Conservation (phyloP, 2,888 invertebrate genomes). For the Chrysolina haemoptera region DNA sequence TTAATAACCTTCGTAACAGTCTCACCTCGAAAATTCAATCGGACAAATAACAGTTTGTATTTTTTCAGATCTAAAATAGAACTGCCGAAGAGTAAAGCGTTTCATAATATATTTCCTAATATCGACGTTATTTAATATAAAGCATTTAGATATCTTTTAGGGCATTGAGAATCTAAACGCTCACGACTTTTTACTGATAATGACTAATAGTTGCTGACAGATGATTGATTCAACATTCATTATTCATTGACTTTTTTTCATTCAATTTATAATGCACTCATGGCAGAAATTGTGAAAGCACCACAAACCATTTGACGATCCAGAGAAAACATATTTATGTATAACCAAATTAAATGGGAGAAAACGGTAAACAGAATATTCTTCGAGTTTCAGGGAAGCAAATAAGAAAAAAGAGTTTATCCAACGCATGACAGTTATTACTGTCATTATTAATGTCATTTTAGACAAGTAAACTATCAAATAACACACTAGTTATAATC, state of each 20-base stretch:
- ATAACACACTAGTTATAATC: no score
- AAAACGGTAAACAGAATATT: no score
- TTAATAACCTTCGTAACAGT: background rate
- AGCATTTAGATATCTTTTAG: background rate
- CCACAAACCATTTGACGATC: background rate
- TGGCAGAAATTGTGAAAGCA: background rate
- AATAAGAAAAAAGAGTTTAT: no score
- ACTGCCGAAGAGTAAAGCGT: background rate
- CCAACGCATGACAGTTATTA: no score
- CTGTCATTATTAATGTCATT: no score
- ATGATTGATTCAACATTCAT: no score
- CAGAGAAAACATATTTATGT: background rate
- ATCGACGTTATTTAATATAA: background rate
- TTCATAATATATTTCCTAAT: constrained; percentile 11
- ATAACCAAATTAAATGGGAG: no score
- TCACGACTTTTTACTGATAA: background rate
- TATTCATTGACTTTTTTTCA: no score
- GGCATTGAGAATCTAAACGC: background rate
- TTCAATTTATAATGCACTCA: no score
- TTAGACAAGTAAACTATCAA: no score
- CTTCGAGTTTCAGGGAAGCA: no score
- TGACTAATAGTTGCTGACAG: background rate
- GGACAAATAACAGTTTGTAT: background rate
- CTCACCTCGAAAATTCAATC: constrained; percentile 7
- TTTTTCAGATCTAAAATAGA: background rate